Evolutionary conservation across 2,113 vertebrate genomes (phyloP).

Genomic region (Axis porcinus): DNA sequence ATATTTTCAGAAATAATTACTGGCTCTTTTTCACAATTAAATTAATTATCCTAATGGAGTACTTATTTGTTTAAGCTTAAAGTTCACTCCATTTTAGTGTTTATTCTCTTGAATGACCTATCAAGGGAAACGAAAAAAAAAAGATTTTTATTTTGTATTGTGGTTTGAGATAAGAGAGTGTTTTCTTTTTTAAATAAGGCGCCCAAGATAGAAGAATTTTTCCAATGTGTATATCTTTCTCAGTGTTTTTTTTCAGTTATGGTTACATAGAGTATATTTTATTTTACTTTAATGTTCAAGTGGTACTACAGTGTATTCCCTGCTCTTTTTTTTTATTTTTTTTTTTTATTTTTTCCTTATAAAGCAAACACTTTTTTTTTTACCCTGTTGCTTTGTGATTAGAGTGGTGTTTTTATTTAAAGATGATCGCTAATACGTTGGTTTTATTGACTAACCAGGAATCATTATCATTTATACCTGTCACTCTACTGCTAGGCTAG

Average conservation of each 20-base stretch:
- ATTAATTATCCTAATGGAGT: slow-evolving; percentile 42
- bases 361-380: background rate
- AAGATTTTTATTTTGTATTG: background rate
- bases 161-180: background rate
- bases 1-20: slow-evolving; percentile 56
- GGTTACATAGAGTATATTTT: background rate
- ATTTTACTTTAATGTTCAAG: slow-evolving; percentile 31
- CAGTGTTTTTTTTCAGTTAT: background rate
- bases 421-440: background rate
- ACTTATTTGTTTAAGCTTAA: slow-evolving; percentile 18
- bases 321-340: background rate
- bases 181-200: slow-evolving; percentile 1
- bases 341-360: background rate
- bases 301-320: background rate
- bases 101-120: slow-evolving; percentile 35
- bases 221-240: background rate
- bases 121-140: background rate
- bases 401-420: slow-evolving; percentile 27
- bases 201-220: background rate
- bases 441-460: background rate
- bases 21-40: slow-evolving; percentile 52
- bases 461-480: background rate
- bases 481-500: background rate
- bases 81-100: slow-evolving; percentile 29
- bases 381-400: slow-evolving; percentile 24